Evolutionary conservation across 2,797 vertebrate species (phyloP), one percentile per base, ranked within the genome.

Genomic region (Alfaro cultratus): DNA sequence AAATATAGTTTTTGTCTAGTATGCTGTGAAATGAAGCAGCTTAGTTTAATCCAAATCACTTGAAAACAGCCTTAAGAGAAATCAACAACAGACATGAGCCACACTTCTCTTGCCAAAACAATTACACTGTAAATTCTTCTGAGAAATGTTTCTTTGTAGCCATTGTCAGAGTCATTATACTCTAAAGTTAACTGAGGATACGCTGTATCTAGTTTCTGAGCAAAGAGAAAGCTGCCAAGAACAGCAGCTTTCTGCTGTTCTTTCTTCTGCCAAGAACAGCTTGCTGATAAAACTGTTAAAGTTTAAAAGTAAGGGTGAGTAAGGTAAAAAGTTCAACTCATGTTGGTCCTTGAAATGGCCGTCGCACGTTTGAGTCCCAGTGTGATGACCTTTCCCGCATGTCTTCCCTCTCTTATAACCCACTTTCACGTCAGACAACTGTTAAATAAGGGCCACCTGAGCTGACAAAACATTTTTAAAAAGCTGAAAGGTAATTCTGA

Each of bases 21-120:
- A 67, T 21, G 62, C 34, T 39, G 18, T 67, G 34, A 18, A 39
- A 39, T 67, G 7, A 67, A 34, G 31, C 29, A 16, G 29, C 57
- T 62, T 18, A 34, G 57, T 8, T 34, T 34, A 62, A 34, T 62
- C 57, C 29, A 62, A 34, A 62, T 62, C 15, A 62, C 13, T 34
- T 62, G 57, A 62, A 62, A 62, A 62, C 31, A 62, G 46, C 73
- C 57, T 62, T 62, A 62, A 62, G 57, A 34, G 15, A 62, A 34
- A 62, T 62, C 29, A 62, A 34, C 57, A 31, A 18, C 57, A 62
- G 57, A 62, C 29, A 62, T 62, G 29, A 62, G 57, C 12, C 29
- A 34, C 15, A 16, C 57, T 62, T 62, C n/a, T 62, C 29, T 62
- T 62, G 57, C 57, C 29, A 62, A 62, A 62, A 62, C 57, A 34